Evolutionary conservation across 2,797 vertebrate species (phyloP).

Genomic region (Lutjanus campechanus): DNA sequence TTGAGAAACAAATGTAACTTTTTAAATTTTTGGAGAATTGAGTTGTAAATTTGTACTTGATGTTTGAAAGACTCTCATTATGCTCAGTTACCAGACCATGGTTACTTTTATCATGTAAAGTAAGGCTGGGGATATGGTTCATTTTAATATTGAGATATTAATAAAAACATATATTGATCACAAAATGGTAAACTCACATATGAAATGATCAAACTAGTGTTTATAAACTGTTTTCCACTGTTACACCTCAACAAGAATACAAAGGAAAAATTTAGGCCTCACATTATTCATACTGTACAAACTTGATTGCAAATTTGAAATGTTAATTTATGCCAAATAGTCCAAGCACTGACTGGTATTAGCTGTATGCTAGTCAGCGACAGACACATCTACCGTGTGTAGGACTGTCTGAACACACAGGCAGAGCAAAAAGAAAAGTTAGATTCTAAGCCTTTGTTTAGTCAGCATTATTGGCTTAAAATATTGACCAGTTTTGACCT

Average conservation of each 20-base stretch:
- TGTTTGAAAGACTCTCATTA: slow-evolving; percentile 8
- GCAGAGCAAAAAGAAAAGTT: neutral
- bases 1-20: neutral
- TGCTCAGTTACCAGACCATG: neutral
- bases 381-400: too few relatives aligned
- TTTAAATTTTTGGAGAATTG: neutral
- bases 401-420: neutral
- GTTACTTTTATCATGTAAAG: neutral
- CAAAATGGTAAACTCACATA: neutral
- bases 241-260: too few relatives aligned
- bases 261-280: too few relatives aligned
- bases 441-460: neutral
- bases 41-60: neutral
- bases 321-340: too few relatives aligned
- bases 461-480: neutral
- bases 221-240: too few relatives aligned
- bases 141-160: neutral
- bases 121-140: neutral
- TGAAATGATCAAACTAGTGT: too few relatives aligned
- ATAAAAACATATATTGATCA: neutral
- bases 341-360: too few relatives aligned
- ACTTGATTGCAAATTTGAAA: too few relatives aligned
- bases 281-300: too few relatives aligned
- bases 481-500: neutral
- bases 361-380: too few relatives aligned